Evolutionary conservation across 2,113 vertebrate genomes (phyloP), one percentile per base, ranked within the genome.

Genomic region (Chinchilla lanigera): DNA sequence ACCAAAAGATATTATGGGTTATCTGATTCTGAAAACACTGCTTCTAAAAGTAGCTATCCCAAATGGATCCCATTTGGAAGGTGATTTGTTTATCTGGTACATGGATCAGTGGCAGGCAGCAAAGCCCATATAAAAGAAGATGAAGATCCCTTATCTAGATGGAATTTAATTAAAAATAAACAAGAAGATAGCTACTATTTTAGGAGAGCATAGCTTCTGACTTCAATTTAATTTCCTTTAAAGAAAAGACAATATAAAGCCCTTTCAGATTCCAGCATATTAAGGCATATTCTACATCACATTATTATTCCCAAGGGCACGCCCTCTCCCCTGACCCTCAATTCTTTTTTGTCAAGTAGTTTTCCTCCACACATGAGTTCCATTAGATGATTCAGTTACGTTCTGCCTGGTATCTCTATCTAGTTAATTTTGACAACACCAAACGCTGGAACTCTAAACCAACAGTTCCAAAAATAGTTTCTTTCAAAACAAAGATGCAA

Each of bases 81-180:
- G 93, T 97, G 97, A 94, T 95, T 96, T 97, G 96, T 97, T 97
- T 97, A 97, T 96, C 92, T 96, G 97, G 93, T 93, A 24, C 63
- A 17, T 2, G 54, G 65, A 44, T n/a, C 80, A 52, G 65, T 47
- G 67, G 87, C 52, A 86, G 94, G 86, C 82, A 94, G 94, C 63
- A 96, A 96, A 96, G 85, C 60, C 73, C 54, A 8, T 90, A 89
- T 87, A 81, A 95, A 90, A 97, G 87, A 95, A 96, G 82, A 97
- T 73, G 92, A 88, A 88, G 84, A 92, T 87, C 35, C 30, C 87
- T 97, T 98, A 97, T 98, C 96, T 88, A 71, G 54, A 38, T 41
- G 90, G 90, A 96, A 97, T 97, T 97, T 97, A 97, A 98, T 98
- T 93, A 97, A 98, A 98, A 97, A 96, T 86, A 98, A 98, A 97